A percentile compares a stretch with the other conserved stretches of the same genome.
These are phyloP conservation scores for Pseudococcus viburni DNA, from an alignment of 2,888 invertebrate genomes.

Conservation along the genomic window DNA sequence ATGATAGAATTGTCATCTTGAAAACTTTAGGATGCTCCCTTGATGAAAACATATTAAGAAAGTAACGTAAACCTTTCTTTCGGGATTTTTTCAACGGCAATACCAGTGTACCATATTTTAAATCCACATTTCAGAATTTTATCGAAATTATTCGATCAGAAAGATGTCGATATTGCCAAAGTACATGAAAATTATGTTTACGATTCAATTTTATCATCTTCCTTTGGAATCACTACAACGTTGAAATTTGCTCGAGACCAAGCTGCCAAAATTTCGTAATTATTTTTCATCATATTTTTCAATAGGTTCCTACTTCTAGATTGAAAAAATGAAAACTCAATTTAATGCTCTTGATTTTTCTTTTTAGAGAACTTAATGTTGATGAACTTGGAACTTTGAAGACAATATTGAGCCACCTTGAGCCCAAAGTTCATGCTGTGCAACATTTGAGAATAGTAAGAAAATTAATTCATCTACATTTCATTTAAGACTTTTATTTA, in stretches of 20 bases:
- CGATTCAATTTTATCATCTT: slow-evolving; percentile 35
- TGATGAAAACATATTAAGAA: neutral
- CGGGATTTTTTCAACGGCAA: neutral
- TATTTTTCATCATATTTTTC: neutral
- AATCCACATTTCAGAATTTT: neutral
- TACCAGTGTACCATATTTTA: neutral
- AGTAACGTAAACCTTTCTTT: neutral
- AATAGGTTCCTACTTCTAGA: too few species aligned
- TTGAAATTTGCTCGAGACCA: neutral
- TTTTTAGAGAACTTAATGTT: neutral
- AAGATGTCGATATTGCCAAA: neutral
- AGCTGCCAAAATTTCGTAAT: neutral
- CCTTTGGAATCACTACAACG: neutral
- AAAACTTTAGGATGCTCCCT: neutral
- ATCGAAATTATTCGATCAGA: slow-evolving; percentile 3
- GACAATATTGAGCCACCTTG: neutral
- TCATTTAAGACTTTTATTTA: too few species aligned
- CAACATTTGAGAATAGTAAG: neutral
- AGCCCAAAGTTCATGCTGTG: neutral
- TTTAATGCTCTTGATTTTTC: neutral
- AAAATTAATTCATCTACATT: neutral
- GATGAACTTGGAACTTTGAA: neutral
- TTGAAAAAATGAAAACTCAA: neutral
- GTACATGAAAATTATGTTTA: neutral
- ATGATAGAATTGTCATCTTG: slow-evolving; percentile 16